Base-by-base conservation (phyloP, 2,797 vertebrate genomes). In the Clamator glandarius region DNA sequence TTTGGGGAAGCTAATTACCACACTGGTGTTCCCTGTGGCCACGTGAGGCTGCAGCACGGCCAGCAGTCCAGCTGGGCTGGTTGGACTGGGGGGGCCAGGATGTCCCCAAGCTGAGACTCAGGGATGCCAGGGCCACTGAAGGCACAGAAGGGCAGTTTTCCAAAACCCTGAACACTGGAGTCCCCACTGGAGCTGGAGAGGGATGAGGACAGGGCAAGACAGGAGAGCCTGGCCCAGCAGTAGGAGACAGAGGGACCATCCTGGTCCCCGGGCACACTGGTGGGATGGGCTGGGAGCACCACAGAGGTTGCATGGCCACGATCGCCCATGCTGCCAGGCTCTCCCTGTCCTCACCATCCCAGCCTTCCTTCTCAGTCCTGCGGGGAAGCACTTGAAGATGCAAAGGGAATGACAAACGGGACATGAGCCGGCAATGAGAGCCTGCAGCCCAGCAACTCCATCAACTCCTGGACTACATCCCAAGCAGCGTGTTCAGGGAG, bases 371-470 rank as follows among this genome's bases (percentile, higher is more conserved):
- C 67, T 41, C 69, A 39, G 68, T 10, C 46, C 52, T 5, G 7
- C 0, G 0, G 24, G 14, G 62, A 74, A 33, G 46, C 10, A 3
- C 42, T 33, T 3, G 76, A 31, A 39, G 48, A 5, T 58, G 72
- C 48, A 15, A 11, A 48, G 14, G 36, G 26, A n/a, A 14, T 67
- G 66, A n/a, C n/a, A 78, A 5, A 29, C 0, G 16, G 62, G 39
- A n/a, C 11, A 0, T 0, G 48, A 42, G 61, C 28, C 3, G 3
- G 16, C n/a, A n/a, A 0, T 0, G 29, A 16, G 17, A 2, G 1
- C 46, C 42, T 25, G 28, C 55, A 54, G 12, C 11, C 39, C 74
- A 41, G 28, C 35, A 44, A 44, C 44, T 44, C 31, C 50, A 3
- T 3, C 36, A 0, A 1, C 8, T 66, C 36, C 50, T 1, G 74